phyloP scores from a whole-genome alignment of 1,140 invertebrate genomes.

The Melipona quadrifasciata region DNA sequence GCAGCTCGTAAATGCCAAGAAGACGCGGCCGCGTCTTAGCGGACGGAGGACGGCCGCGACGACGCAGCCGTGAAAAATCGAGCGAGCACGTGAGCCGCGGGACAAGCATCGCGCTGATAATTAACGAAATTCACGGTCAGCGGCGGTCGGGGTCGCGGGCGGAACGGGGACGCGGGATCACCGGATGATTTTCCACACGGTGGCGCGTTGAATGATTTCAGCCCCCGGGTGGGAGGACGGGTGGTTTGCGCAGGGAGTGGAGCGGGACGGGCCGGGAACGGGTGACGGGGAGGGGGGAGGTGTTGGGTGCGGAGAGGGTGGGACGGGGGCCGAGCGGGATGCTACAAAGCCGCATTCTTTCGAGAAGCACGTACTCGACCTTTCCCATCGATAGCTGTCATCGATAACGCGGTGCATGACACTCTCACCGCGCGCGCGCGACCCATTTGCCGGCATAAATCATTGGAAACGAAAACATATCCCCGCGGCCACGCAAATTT shows the following conservation, averaged over 20 bases:
- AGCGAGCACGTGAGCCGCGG: background rate
- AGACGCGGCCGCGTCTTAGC: background rate
- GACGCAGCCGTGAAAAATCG: background rate
- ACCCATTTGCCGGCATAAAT: constrained; percentile 80
- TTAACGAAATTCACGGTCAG: constrained; percentile 30
- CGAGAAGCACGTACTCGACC: constrained; percentile 65
- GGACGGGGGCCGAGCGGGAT: background rate
- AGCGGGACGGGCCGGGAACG: too few relatives aligned
- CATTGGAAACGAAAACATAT: constrained; percentile 82
- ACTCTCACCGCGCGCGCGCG: constrained; percentile 66
- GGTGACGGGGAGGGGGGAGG: too few relatives aligned
- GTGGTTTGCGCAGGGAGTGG: background rate
- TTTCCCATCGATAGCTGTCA: constrained; percentile 67
- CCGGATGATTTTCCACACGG: constrained; percentile 35
- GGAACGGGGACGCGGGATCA: constrained; percentile 18
- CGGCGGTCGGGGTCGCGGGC: background rate
- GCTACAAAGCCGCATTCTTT: constrained; percentile 59
- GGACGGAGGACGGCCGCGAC: background rate
- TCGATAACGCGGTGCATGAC: constrained; percentile 68
- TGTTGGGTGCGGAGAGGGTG: background rate
- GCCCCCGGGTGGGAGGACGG: background rate
- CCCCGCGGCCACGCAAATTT: constrained; percentile 81
- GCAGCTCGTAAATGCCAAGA: background rate
- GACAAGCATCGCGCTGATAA: background rate
- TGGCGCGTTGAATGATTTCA: constrained; percentile 31